A percentile compares a stretch with the other conserved stretches of the same genome.
Conservation (phyloP, 2,797 vertebrate species). For the Rhabdomys pumilio region DNA sequence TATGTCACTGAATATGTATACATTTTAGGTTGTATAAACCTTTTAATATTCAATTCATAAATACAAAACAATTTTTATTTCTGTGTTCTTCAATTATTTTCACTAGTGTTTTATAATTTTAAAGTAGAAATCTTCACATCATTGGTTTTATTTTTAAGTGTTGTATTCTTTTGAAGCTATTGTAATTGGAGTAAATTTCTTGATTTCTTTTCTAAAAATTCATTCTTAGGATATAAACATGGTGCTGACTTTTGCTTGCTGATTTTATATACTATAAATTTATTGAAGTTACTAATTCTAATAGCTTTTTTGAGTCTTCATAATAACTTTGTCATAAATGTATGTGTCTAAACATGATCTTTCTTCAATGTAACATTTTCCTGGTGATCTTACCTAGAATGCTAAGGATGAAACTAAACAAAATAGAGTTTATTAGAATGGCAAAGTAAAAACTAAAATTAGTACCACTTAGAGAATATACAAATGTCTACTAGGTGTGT, state of each 20-base stretch:
- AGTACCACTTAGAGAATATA: background rate
- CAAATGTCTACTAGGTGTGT: background rate
- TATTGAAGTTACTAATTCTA: background rate
- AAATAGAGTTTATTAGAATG: conserved; percentile 28
- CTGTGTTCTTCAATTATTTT: conserved; percentile 12
- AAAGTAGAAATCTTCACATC: background rate
- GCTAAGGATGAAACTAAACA: background rate
- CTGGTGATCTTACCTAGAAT: background rate
- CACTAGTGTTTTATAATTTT: background rate
- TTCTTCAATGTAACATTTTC: conserved; percentile 42
- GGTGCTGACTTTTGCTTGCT: background rate
- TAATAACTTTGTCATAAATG: background rate
- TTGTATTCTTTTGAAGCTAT: background rate
- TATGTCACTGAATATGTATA: background rate
- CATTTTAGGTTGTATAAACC: background rate
- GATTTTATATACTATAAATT: background rate
- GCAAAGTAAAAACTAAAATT: conserved; percentile 21
- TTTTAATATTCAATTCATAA: conserved; percentile 14
- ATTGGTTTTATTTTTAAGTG: background rate
- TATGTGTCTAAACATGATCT: background rate
- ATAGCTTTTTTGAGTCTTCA: background rate
- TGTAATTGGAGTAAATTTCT: background rate
- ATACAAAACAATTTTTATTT: background rate
- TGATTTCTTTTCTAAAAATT: background rate
- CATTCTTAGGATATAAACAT: background rate